phyloP scores from a whole-genome alignment of 30 jellyfish, hydroid and myxozoan species.

The Hydra vulgaris region DNA sequence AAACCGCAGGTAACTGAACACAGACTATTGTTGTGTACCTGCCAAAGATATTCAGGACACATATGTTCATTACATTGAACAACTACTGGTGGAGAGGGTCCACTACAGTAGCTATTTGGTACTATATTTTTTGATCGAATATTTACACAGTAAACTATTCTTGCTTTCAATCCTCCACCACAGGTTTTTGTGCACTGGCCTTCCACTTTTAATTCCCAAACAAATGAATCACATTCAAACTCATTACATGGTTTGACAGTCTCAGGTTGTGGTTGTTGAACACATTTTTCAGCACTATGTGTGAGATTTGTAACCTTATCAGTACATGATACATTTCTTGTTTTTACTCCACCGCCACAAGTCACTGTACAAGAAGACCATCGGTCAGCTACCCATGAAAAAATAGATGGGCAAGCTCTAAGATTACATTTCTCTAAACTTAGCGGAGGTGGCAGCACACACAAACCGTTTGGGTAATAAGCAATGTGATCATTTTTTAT shows the following conservation, averaged over 20 bases:
- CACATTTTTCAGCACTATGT: conserved; percentile 32
- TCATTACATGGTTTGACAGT: conserved; percentile 46
- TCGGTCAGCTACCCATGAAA: conserved; percentile 42
- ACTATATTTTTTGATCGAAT: conserved; percentile 41
- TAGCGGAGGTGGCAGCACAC: conserved; percentile 57
- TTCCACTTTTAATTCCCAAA: conserved; percentile 30
- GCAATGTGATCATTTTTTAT: conserved; percentile 6
- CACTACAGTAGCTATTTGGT: conserved; percentile 49
- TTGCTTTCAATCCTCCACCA: conserved; percentile 75
- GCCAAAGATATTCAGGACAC: conserved; percentile 84
- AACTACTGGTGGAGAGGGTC: conserved; percentile 81
- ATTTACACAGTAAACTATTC: conserved; percentile 58
- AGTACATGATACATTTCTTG: conserved; percentile 38
- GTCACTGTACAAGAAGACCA: conserved; percentile 67
- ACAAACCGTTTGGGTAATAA: conserved; percentile 20
- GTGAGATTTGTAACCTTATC: conserved; percentile 17
- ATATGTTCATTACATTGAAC: conserved; percentile 48
- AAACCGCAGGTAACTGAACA: conserved; percentile 82
- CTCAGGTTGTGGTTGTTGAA: conserved; percentile 29
- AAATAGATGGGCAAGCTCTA: conserved; percentile 46
- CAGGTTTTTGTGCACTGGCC: conserved; percentile 73
- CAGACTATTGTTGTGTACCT: conserved; percentile 30
- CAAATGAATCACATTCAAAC: conserved; percentile 57
- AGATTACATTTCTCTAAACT: conserved; percentile 28
- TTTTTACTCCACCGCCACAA: conserved; percentile 71